Evolutionary conservation across 2,113 vertebrate genomes (phyloP), one percentile per base, ranked within the genome.

Genomic region (Saguinus imperator): DNA sequence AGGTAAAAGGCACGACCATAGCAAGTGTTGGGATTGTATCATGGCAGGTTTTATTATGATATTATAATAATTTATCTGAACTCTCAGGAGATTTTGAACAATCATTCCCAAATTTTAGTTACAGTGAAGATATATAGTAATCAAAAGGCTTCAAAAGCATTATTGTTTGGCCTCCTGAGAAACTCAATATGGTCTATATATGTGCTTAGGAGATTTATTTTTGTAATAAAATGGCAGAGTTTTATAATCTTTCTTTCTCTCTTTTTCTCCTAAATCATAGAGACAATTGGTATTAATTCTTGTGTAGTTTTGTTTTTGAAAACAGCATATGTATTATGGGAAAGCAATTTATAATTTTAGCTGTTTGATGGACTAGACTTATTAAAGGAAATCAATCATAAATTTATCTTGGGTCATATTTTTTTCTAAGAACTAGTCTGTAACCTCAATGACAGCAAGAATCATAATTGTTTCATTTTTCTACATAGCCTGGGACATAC

Each of bases 21-120:
- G 16, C 5, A 81, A 50, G 40, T 81, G 20, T 96, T 66, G 18
- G 55, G 16, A 70, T 96, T 95, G 81, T 75, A 61, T 6, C 9
- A 43, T 77, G 48, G 32, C 45, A 88, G 72, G 40, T 9, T 94
- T 95, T 64, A 48, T 94, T 94, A 96, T 90, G 58, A 52, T 94
- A 85, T 82, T 72, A 66, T 81, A 35, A 79, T 86, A 83, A 89
- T 9, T 85, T 35, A 72, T 58, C 16, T 94, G 91, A 92, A 58
- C 45, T 93, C 45, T 82, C 25, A 55, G 83, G 45, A 35, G 73
- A 90, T 87, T 81, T 85, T 90, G 57, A 75, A 75, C 32, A 86
- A 70, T 92, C 73, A 88, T 83, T 93, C 35, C 40, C 91, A 29
- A 87, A 4, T 94, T 89, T 86, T 86, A 95, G 81, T 93, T 57